Conservation (phyloP, 2,797 vertebrate species). For the Tamandua tetradactyla region DNA sequence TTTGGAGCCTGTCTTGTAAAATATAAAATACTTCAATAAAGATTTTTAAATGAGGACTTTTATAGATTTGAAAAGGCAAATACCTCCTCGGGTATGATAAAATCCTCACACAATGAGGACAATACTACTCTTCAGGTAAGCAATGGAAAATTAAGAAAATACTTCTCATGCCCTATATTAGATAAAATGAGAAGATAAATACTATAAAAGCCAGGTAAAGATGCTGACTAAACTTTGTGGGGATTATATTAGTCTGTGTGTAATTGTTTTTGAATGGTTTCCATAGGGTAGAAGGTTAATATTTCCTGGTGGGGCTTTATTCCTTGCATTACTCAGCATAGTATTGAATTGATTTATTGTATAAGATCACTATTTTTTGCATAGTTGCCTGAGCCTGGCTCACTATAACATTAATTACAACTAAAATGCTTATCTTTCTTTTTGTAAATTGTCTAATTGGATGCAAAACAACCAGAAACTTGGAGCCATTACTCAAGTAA, state of each 20-base stretch:
- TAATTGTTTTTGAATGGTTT: slow-evolving; percentile 41
- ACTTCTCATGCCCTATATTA: neutral
- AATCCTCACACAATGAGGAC: neutral
- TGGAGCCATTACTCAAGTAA: neutral
- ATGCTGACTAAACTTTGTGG: neutral
- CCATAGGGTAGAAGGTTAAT: neutral
- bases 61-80: slow-evolving; percentile 21
- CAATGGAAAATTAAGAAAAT: neutral
- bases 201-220: neutral
- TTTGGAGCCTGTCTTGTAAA: neutral
- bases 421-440: neutral
- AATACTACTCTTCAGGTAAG: neutral
- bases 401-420: neutral
- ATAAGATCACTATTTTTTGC: neutral
- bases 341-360: neutral
- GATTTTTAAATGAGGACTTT: neutral
- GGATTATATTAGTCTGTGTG: neutral
- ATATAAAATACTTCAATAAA: neutral
- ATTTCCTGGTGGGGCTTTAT: neutral
- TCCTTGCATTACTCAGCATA: neutral
- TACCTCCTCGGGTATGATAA: neutral
- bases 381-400: neutral
- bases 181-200: neutral
- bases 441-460: neutral
- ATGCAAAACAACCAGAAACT: neutral